phyloP scores from a whole-genome alignment of 1,140 invertebrate genomes.

The Macrotrachela quadricornifera region DNA sequence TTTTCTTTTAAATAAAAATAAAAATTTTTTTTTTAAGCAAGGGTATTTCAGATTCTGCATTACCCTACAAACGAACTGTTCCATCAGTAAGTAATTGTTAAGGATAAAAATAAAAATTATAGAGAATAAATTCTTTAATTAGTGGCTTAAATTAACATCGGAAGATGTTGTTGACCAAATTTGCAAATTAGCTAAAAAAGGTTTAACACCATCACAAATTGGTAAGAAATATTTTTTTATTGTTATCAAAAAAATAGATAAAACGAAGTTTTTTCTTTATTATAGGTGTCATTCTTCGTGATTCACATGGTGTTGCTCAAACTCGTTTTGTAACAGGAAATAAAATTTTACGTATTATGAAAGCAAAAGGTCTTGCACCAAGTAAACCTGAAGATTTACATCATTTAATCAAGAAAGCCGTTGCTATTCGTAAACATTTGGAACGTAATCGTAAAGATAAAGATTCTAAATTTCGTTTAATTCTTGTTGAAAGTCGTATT shows the following conservation, averaged over 20 bases:
- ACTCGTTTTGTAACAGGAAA: constrained; percentile 88
- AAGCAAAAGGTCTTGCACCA: constrained; percentile 80
- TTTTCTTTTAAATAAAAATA: too few species aligned
- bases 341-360: constrained; percentile 91
- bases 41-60: constrained; percentile 96
- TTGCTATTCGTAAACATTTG: constrained; percentile 93
- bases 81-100: constrained; percentile 46
- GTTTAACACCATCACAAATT: constrained; percentile 93
- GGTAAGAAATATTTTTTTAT: constrained; percentile 36
- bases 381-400: constrained; percentile 93
- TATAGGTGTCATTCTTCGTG: constrained; percentile 83
- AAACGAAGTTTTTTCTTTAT: too few species aligned
- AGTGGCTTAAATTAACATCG: constrained; percentile 80
- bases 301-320: constrained; percentile 94
- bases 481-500: constrained; percentile 93
- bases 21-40: constrained; percentile 44
- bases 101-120: not conserved
- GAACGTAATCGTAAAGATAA: constrained; percentile 81
- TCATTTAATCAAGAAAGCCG: constrained; percentile 94
- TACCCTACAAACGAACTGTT: constrained; percentile 87
- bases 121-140: too few species aligned
- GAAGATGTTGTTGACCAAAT: constrained; percentile 97
- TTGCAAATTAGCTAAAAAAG: constrained; percentile 89
- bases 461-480: constrained; percentile 91
- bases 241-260: too few species aligned